Evolutionary conservation across 2,113 vertebrate species (phyloP), one percentile per base, ranked within the genome.

Genomic region (Myiagra hebetior): DNA sequence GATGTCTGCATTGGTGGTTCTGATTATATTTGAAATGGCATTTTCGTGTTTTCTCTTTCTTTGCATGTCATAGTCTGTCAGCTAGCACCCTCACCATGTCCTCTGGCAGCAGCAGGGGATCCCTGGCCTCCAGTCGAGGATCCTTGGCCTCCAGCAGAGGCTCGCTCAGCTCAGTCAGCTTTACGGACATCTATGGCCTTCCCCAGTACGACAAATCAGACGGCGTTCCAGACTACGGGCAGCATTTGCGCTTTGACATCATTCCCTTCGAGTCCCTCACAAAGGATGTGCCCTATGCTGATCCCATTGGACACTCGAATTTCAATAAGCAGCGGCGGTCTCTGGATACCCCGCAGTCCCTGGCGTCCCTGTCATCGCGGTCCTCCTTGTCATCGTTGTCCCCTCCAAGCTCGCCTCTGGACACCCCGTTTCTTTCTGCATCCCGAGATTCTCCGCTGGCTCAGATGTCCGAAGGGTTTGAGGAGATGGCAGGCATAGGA

Each of bases 91-190:
- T 99, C 96, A 99, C 99, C 0, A 98, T 99, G 97, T 99, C 99
- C 31, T 99, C 99, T 78, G 99, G 99, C 94, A 99, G 99, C 97
- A 99, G 99, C 91, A 98, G 99, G 3, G 99, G 99, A 31, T 99
- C 99, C 30, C 94, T 99, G 72, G 99, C 99, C 46, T 99, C 99
- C 72, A 99, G 99, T 55, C 98, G 99, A 8, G 99, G 99, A 57
- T 99, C 99, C 1, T 96, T 99, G 89, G 98, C 99, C 8, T 99
- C 99, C 91, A 99, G 99, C 98, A 98, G 99, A 12, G 99, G 99
- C 37, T 99, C 99, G 21, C 98, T 99, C 67, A 99, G 99, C 98
- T 99, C 99, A 0, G 96, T 99, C 97, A 99, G 99, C 96, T 99
- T 99, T 96, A 99, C 98, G 0, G 99, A 99, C 98, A 99, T 99